Percentiles rank a stretch among this genome's conserved stretches.
Evolutionary conservation across 2,888 invertebrate species (phyloP).

Genomic region (Alloplasta piceator): DNA sequence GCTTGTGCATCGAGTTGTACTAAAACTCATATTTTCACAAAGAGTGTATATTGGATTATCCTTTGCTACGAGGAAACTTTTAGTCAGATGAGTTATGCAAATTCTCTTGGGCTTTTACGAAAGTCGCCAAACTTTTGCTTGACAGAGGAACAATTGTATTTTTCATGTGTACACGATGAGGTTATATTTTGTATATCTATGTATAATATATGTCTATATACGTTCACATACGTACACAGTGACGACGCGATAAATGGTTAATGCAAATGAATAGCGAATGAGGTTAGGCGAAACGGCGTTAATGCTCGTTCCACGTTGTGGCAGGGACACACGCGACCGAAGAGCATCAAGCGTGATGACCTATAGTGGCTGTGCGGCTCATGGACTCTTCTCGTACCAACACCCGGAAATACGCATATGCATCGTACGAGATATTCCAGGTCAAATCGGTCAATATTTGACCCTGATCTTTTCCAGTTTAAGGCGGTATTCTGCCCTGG

Average conservation of each 20-base stretch:
- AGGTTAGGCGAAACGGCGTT: constrained; percentile 45
- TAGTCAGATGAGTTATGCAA: constrained; percentile 38
- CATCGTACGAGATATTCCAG: no score
- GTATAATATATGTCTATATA: neutral
- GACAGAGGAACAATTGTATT: constrained; percentile 45
- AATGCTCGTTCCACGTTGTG: constrained; percentile 54
- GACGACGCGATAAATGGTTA: constrained; percentile 58
- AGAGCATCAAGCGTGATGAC: constrained; percentile 51
- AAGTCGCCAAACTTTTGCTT: constrained; percentile 20
- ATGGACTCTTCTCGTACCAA: constrained; percentile 28
- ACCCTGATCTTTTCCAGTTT: no score
- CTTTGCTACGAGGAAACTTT: constrained; percentile 16
- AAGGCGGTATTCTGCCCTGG: no score
- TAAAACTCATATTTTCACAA: no score
- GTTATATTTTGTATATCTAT: neutral
- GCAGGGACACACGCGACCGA: constrained; percentile 41
- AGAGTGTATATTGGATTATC: no score
- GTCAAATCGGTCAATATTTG: no score
- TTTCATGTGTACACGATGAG: constrained; percentile 22
- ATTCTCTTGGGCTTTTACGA: constrained; percentile 47
- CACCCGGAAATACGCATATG: constrained; percentile 3
- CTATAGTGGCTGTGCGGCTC: constrained; percentile 19
- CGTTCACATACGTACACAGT: neutral
- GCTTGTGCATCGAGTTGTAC: no score
- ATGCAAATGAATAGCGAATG: constrained; percentile 59